Percentiles rank a stretch among this genome's conserved stretches.
phyloP scores from a whole-genome alignment of 2,888 invertebrate genomes.

The Pristionchus exspectatus region DNA sequence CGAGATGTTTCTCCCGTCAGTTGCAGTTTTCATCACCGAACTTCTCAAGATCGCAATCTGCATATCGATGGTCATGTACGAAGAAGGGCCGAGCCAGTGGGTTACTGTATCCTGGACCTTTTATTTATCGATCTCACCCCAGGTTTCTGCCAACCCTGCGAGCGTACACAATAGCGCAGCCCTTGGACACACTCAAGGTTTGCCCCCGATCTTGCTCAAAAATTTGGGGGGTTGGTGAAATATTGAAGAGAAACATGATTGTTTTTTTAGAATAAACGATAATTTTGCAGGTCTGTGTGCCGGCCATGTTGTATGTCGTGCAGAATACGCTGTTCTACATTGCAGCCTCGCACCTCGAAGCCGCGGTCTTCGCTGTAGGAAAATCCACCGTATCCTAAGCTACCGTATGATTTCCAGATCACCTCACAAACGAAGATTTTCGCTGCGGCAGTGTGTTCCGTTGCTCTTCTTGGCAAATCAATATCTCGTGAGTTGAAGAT shows the following conservation, averaged over 20 bases:
- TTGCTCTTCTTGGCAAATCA: conserved; percentile 80
- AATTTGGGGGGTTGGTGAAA: neutral
- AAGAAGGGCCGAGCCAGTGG: conserved; percentile 44
- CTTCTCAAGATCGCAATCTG: conserved; percentile 58
- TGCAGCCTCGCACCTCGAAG: conserved; percentile 96
- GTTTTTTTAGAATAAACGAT: neutral
- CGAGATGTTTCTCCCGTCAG: conserved; percentile 71
- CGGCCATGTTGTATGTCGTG: conserved; percentile 93
- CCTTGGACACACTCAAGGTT: conserved; percentile 64
- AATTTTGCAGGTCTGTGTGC: conserved; percentile 83
- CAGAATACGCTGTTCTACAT: conserved; percentile 97
- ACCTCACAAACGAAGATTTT: conserved; percentile 82
- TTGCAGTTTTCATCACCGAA: conserved; percentile 78
- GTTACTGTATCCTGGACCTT: neutral
- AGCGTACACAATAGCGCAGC: conserved; percentile 62
- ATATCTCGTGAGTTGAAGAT: conserved; percentile 75
- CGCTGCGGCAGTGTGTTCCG: conserved; percentile 82
- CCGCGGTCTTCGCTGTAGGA: conserved; percentile 94
- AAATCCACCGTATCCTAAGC: neutral
- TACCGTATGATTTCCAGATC: conserved; percentile 78
- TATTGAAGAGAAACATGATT: neutral
- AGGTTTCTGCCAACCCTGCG: conserved; percentile 57
- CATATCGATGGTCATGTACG: conserved; percentile 23
- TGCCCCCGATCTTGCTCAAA: neutral
- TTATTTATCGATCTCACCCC: neutral